Base-by-base conservation (phyloP, 2,888 invertebrate species). In the Watsonalla cultraria region DNA sequence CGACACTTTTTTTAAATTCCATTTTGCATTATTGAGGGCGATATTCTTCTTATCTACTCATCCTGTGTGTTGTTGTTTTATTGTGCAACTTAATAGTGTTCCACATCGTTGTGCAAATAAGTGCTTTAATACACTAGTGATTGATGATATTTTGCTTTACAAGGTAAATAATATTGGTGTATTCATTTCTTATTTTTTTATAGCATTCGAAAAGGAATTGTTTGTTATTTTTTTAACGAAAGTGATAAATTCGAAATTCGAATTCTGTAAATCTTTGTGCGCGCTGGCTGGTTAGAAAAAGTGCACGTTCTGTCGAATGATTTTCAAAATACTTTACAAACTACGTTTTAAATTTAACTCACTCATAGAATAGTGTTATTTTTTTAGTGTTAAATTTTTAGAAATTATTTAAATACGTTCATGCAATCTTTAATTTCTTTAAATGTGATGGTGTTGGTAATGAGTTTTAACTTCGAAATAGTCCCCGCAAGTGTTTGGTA, bases 1-100 rank as follows among this genome's bases (percentile, higher is more conserved):
- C 61, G 66, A 72, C 66, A 68, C 54, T 68, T 65, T 74, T 70
- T 64, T 62, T 65, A 59, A 68, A 60, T 69, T 75, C 74, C 75
- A 78, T 78, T 78, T 76, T 76, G 73, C 75, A 68, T 70, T 64
- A 56, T 54, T 63, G 61, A 59, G 62, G 58, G 51, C 60, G 59
- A 64, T 59, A 66, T 65, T 63, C 65, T 58, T 61, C 62, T 70
- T 70, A 71, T 74, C 63, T 54, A 61, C 51, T 60, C 47, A 59
- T 51, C 55, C 52, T 60, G 51, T 62, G 55, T 58, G 42, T 51
- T 46, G 35, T 54, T 54, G 47, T 53, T 56, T 54, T 55, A 52
- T 55, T 45, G 46, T 46, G 51, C 35, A 46, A 46, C 53, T 52
- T 53, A 52, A n/a, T 42, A 39, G 34, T 51, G 42, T 45, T 51